Conservation (phyloP, 2,888 invertebrate species). For the Chymomyza procnemis region DNA sequence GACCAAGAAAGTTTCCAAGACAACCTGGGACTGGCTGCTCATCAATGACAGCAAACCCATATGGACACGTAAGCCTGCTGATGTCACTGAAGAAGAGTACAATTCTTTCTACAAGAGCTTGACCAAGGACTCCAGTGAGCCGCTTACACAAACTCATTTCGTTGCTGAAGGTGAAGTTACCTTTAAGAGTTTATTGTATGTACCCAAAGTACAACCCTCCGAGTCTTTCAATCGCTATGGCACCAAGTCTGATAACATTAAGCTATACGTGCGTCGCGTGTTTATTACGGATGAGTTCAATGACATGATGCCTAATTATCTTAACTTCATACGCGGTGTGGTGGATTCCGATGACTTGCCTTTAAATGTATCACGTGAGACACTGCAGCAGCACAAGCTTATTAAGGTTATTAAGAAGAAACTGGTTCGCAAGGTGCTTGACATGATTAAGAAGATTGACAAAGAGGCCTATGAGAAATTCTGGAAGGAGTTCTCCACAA, state of each 20-base stretch:
- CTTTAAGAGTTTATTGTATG: slow-evolving; percentile 96
- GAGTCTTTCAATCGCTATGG: slow-evolving; percentile 98
- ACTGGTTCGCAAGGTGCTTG: slow-evolving; percentile 95
- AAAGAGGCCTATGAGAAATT: slow-evolving; percentile 93
- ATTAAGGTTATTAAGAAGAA: slow-evolving; percentile 99
- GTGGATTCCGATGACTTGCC: slow-evolving; percentile 99
- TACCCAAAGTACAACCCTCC: slow-evolving; percentile 92
- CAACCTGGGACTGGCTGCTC: slow-evolving; percentile 98
- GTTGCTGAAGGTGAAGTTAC: slow-evolving; percentile 99
- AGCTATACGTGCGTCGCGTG: slow-evolving; percentile 97
- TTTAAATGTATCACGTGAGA: slow-evolving; percentile 98
- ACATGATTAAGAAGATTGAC: slow-evolving; percentile 98
- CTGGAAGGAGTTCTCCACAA: slow-evolving; percentile 99
- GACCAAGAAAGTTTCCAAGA: slow-evolving; percentile 94
- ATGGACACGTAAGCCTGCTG: slow-evolving; percentile 95
- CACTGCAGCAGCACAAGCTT: slow-evolving; percentile 98
- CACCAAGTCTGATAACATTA: slow-evolving; percentile 95
- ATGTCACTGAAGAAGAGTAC: slow-evolving; percentile 94
- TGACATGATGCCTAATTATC: slow-evolving; percentile 99
- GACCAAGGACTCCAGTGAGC: slow-evolving; percentile 92
- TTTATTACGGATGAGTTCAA: slow-evolving; percentile 99
- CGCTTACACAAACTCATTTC: slow-evolving; percentile 92
- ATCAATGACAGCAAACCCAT: slow-evolving; percentile 98
- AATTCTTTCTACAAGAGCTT: slow-evolving; percentile 96
- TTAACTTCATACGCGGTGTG: slow-evolving; percentile 96